Percentiles rank a stretch among this genome's conserved stretches.
Conservation (phyloP, 2,888 invertebrate species). For the Sesia bembeciformis region DNA sequence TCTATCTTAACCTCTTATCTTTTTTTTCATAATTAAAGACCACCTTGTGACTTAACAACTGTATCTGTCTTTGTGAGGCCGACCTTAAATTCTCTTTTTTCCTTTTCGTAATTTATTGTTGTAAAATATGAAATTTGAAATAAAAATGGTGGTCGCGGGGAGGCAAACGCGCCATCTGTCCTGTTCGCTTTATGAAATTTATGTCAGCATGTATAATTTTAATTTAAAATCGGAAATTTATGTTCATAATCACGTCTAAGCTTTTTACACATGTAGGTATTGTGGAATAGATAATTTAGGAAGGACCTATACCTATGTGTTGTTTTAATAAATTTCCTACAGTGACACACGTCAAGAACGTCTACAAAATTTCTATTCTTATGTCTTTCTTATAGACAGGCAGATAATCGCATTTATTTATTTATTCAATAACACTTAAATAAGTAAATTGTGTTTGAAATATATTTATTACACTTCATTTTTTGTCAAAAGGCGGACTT, state of each 20-base stretch:
- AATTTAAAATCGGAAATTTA: constrained; percentile 63
- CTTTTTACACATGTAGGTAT: no score
- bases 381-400: no score
- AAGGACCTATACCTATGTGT: no score
- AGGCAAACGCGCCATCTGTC: constrained; percentile 51
- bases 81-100: constrained; percentile 38
- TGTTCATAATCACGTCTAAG: constrained; percentile 34
- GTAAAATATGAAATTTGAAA: constrained; percentile 53
- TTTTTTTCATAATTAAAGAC: constrained; percentile 53
- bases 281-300: no score
- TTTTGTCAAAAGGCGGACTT: no score
- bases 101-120: constrained; percentile 53
- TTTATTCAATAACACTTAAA: no score
- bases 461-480: no score
- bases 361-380: no score
- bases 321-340: no score
- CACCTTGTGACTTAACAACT: constrained; percentile 55
- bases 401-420: no score
- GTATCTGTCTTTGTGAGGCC: constrained; percentile 55
- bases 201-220: constrained; percentile 59
- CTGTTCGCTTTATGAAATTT: constrained; percentile 54
- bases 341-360: no score
- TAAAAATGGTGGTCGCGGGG: constrained; percentile 36
- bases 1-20: constrained; percentile 57
- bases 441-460: no score